Evolutionary conservation across 2,797 vertebrate genomes (phyloP).

Genomic region (Neopelma chrysocephalum): DNA sequence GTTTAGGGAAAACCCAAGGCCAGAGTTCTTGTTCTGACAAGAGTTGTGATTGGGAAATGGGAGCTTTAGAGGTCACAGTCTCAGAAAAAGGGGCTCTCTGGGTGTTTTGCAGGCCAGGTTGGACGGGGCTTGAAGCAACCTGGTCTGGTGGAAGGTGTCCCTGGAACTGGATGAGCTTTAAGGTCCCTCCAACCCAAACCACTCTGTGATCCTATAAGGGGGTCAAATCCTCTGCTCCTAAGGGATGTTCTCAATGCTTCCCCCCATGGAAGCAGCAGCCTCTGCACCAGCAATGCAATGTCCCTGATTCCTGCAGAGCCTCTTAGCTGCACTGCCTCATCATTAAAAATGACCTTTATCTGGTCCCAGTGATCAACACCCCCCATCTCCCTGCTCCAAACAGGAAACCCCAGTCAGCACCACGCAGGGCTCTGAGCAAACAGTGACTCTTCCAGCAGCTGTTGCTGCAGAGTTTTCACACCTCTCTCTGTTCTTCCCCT

Average conservation of each 20-base stretch:
- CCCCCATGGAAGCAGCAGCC: not conserved
- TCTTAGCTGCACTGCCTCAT: not conserved
- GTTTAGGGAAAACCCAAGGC: not conserved
- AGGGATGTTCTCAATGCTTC: accelerated
- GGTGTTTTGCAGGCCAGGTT: not conserved
- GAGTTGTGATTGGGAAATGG: not conserved
- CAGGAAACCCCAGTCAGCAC: not conserved
- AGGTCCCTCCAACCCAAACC: not conserved
- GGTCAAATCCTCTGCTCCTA: accelerated
- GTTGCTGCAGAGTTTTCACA: not conserved
- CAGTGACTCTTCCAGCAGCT: not conserved
- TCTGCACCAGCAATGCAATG: not conserved
- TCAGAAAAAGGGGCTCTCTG: not conserved
- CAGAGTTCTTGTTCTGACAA: not conserved
- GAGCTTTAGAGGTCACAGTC: not conserved
- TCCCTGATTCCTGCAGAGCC: accelerated
- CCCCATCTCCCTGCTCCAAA: not conserved
- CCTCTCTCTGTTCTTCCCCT: not conserved
- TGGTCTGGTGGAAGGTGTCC: not conserved
- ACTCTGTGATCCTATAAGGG: accelerated
- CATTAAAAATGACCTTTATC: not conserved
- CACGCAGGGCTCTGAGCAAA: accelerated
- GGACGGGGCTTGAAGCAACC: not conserved
- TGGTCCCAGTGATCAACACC: not conserved
- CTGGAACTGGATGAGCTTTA: accelerated